Percentiles rank a stretch among this genome's conserved stretches.
These are phyloP conservation scores for Lophotis ruficrista DNA, from an alignment of 2,113 vertebrate genomes.

Conservation along the genomic window DNA sequence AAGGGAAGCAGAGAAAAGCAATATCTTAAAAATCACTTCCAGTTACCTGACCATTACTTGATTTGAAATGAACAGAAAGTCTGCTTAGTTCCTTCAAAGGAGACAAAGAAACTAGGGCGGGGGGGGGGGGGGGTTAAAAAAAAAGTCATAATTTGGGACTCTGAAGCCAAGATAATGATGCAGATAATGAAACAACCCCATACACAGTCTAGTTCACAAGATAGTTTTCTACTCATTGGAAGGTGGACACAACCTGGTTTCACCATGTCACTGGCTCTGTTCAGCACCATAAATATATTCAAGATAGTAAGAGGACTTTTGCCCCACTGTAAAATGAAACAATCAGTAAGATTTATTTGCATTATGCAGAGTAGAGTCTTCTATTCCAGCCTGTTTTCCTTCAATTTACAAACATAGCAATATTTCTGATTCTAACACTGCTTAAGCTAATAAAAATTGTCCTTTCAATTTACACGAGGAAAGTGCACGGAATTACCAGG, in stretches of 20 bases:
- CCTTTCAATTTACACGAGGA: neutral
- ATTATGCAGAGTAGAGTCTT: neutral
- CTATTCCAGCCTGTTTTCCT: neutral
- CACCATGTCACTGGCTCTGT: neutral
- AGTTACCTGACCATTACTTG: neutral
- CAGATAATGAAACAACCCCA: neutral
- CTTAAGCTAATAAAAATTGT: neutral
- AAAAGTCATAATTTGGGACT: neutral
- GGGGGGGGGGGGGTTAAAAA: too few species aligned
- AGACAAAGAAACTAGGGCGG: neutral
- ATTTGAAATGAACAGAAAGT: neutral
- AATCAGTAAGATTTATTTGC: neutral
- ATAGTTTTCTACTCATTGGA: neutral
- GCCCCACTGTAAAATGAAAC: neutral
- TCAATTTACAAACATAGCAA: constrained; percentile 1
- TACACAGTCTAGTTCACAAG: neutral
- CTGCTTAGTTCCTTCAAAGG: neutral
- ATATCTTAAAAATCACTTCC: neutral
- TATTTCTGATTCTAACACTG: neutral
- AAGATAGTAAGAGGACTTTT: neutral
- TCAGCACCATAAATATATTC: neutral
- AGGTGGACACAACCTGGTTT: neutral
- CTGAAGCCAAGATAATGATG: neutral
- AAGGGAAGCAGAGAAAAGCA: neutral
- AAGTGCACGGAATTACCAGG: neutral